A percentile compares a stretch with the other conserved stretches of the same genome.
These are phyloP conservation scores for Psammodynastes pulverulentus DNA, from an alignment of 2,113 vertebrate genomes.

Conservation along the genomic window DNA sequence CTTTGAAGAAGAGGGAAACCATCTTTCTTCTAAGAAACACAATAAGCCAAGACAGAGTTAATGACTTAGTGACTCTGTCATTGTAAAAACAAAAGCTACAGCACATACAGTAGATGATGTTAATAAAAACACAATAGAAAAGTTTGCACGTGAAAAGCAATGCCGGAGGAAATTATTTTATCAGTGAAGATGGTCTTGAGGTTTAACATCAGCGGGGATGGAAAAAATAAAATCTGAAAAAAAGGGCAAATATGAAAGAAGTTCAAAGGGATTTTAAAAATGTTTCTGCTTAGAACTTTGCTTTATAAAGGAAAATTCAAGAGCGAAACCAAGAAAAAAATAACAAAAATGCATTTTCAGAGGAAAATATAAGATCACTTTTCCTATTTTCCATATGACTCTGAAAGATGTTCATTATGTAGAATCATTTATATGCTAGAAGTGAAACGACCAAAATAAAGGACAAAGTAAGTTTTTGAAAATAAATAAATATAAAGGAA, in stretches of 20 bases:
- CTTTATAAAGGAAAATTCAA: neutral
- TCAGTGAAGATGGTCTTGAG: neutral
- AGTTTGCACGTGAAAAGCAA: neutral
- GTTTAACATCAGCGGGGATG: neutral
- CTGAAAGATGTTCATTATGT: neutral
- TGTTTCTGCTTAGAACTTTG: neutral
- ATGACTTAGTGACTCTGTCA: neutral
- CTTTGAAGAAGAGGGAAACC: neutral
- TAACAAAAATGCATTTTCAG: neutral
- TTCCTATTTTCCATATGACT: neutral
- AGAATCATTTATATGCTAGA: neutral
- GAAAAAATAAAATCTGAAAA: neutral
- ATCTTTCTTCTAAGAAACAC: neutral
- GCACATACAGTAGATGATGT: neutral
- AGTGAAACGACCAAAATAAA: neutral
- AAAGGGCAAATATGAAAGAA: neutral
- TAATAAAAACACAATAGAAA: neutral
- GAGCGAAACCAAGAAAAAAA: neutral
- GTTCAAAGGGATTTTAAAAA: neutral
- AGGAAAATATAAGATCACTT: neutral
- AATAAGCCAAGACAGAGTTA: neutral
- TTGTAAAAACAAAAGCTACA: neutral
- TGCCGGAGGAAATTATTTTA: neutral
- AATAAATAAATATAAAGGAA: neutral
- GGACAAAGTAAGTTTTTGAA: neutral